Conservation (phyloP, 2,797 vertebrate genomes). For the Prionace glauca region DNA sequence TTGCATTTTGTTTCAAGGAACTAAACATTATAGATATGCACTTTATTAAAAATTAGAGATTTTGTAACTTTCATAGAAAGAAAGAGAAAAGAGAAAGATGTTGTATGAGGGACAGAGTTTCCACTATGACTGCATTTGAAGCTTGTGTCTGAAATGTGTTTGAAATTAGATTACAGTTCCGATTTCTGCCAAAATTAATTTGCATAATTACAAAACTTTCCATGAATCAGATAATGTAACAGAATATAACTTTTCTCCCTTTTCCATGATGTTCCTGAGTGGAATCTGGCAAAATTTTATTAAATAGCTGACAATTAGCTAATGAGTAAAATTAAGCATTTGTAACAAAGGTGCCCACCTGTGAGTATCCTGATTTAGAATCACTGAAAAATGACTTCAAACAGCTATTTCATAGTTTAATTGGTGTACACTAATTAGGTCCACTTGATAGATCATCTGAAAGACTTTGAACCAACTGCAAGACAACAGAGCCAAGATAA, state of each 20-base stretch:
- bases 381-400: neutral
- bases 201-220: neutral
- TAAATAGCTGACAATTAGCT: neutral
- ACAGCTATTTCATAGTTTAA: neutral
- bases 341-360: neutral
- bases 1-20: neutral
- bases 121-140: neutral
- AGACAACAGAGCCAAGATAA: no score
- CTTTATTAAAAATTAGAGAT: neutral
- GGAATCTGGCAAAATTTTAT: neutral
- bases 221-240: neutral
- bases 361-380: neutral
- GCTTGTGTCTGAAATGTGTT: neutral
- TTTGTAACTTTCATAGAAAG: neutral
- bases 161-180: neutral
- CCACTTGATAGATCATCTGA: no score
- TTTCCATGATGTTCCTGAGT: neutral
- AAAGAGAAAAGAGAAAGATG: neutral
- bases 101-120: neutral
- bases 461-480: no score
- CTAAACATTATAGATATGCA: neutral
- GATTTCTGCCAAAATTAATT: neutral
- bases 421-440: neutral
- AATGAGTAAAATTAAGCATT: neutral
- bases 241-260: neutral